Evolutionary conservation across 2,113 vertebrate genomes (phyloP).

Genomic region (Muntiacus muntjak): DNA sequence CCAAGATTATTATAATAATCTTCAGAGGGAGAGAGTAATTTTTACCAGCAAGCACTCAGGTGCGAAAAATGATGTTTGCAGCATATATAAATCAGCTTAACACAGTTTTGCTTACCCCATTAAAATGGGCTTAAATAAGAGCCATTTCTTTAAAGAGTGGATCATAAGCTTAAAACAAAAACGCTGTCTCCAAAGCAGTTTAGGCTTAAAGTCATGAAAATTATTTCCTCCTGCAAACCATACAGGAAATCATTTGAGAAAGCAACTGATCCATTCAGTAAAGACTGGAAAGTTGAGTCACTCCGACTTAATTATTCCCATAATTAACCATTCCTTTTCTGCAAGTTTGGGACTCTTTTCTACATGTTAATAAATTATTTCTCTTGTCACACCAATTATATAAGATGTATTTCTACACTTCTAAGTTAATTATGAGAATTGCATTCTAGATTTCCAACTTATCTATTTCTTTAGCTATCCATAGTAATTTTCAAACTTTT

Average conservation of each 20-base stretch:
- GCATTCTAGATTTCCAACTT: background rate
- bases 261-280: background rate
- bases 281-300: background rate
- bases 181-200: background rate
- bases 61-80: background rate
- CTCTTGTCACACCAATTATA: background rate
- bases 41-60: background rate
- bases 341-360: background rate
- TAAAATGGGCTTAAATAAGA: background rate
- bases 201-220: background rate
- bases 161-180: background rate
- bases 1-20: background rate
- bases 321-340: background rate
- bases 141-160: background rate
- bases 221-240: background rate
- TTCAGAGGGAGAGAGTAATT: background rate
- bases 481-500: background rate
- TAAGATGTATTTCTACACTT: background rate
- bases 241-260: constrained; percentile 7
- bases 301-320: background rate
- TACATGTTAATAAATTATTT: background rate
- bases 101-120: background rate
- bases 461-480: background rate
- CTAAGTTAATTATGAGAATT: background rate
- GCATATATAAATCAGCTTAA: background rate